Conservation (phyloP, 2,797 vertebrate species). For the Gymnothorax reevesii region DNA sequence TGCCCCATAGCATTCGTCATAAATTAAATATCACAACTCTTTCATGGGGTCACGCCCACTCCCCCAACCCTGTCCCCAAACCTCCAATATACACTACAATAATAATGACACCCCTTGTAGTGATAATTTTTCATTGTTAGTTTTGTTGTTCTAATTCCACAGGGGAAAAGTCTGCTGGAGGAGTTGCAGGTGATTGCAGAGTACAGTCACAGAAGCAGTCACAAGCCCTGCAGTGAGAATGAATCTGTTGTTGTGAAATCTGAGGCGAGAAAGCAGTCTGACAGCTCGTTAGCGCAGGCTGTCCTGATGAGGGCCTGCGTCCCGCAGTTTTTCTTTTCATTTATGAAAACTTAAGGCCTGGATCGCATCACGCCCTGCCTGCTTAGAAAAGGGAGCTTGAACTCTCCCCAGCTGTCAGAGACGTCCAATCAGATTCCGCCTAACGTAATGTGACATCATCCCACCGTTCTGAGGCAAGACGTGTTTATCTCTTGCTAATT, state of each 20-base stretch:
- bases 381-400: not conserved
- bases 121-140: too few relatives aligned
- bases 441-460: not conserved
- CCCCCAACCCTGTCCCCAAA: too few relatives aligned
- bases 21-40: too few relatives aligned
- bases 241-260: not conserved
- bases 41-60: too few relatives aligned
- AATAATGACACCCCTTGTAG: too few relatives aligned
- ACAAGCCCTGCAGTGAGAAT: not conserved
- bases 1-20: too few relatives aligned
- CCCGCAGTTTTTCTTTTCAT: not conserved
- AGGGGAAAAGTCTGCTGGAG: not conserved
- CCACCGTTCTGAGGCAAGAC: not conserved
- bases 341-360: not conserved
- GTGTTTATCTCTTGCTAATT: not conserved
- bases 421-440: not conserved
- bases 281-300: not conserved
- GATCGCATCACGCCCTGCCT: not conserved
- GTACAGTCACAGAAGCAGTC: not conserved
- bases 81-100: too few relatives aligned
- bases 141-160: not conserved
- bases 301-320: not conserved
- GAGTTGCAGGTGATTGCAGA: not conserved
- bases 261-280: not conserved
- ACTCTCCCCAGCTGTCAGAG: not conserved